Evolutionary conservation across 2,888 invertebrate genomes (phyloP), one percentile per base, ranked within the genome.

Genomic region (Toxonevra muliebris): DNA sequence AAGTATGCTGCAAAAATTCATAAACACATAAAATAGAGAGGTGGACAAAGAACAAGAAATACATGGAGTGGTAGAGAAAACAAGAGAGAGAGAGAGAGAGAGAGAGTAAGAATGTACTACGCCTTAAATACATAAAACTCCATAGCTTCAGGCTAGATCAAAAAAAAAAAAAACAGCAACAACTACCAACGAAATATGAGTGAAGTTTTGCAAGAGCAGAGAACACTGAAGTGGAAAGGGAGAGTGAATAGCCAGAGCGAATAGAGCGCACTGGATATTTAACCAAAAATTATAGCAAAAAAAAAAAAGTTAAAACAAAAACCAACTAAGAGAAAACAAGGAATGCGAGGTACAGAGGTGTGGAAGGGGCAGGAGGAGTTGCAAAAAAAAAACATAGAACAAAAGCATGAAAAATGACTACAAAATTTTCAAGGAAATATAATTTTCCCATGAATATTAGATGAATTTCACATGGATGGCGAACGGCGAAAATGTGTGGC

Each of bases 401-500:
- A 57, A 65, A 58, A 53, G 65, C 59, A 59, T 65, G 65, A 65
- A 60, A 65, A 65, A 65, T 53, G 41, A 65, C 53, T 53, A 52
- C 59, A 65, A 65, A 65, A 57, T 53, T 52, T 59, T 53, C 53
- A 42, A 12, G 58, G 54, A 65, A 65, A 59, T 59, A 60, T 65
- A 40, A 65, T 54, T 60, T 60, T 40, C 65, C 53, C 60, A 65
- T 65, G 65, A 65, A 65, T 65, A 65, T 65, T 59, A 65, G 60
- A 65, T 65, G 65, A 53, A 17, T 53, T 15, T 17, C 13, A 13
- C 19, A 19, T 40, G 61, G 20, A 19, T 13, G 50, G 17, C 20
- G 15, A n/a, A n/a, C n/a, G n/a, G n/a, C n/a, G n/a, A n/a, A n/a
- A n/a, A n/a, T n/a, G n/a, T n/a, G 65, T n/a, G 61, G 40, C 13